Percentiles rank a stretch among this genome's conserved stretches.
These are phyloP conservation scores for Smutsia temminckii DNA, from an alignment of 2,797 vertebrate genomes.

Conservation along the genomic window DNA sequence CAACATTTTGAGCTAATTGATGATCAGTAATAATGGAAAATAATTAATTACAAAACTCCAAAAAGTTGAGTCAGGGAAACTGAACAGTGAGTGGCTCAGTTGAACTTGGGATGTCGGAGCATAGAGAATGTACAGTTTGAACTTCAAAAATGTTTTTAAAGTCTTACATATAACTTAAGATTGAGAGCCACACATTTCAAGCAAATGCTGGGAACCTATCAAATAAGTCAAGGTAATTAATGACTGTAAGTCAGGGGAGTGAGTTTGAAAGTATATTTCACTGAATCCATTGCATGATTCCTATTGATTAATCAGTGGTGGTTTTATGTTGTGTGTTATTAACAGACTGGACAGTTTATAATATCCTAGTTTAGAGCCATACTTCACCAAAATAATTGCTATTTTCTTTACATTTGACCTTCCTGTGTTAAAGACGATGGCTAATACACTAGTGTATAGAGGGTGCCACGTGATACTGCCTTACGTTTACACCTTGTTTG, in stretches of 20 bases:
- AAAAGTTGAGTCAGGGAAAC: conserved; percentile 59
- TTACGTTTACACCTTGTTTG: background rate
- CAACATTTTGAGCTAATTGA: conserved; percentile 73
- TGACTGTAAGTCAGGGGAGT: background rate
- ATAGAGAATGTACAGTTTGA: conserved; percentile 6
- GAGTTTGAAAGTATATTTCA: background rate
- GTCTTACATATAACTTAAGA: background rate
- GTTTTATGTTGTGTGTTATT: conserved; percentile 60
- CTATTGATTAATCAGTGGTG: conserved; percentile 62
- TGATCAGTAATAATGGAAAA: conserved; percentile 72
- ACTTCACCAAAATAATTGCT: conserved; percentile 28
- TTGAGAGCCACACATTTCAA: background rate
- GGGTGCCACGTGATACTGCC: background rate
- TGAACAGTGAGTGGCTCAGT: conserved; percentile 45
- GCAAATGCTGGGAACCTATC: background rate
- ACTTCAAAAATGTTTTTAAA: background rate
- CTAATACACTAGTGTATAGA: background rate
- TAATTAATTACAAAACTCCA: conserved; percentile 74
- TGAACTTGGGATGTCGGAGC: conserved; percentile 9
- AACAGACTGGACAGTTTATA: conserved; percentile 55
- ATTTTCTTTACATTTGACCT: conserved; percentile 22
- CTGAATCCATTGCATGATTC: background rate
- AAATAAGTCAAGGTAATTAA: conserved; percentile 28
- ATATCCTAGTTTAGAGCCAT: background rate
- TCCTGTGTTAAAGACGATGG: background rate